Base-by-base conservation (phyloP, 2,888 invertebrate genomes). In the Hetaerina titia region DNA sequence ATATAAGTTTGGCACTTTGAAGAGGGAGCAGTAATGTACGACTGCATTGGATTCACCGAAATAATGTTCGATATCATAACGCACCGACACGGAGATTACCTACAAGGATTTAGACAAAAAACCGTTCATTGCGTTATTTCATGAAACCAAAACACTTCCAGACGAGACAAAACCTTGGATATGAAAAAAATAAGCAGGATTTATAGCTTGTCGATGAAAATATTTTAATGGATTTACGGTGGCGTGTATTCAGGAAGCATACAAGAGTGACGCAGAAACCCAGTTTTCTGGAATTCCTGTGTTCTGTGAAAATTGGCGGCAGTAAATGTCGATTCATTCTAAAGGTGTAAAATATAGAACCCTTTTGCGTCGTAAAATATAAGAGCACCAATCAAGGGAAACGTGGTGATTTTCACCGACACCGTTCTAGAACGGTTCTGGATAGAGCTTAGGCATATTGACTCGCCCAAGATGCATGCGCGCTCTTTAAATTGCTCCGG, bases 301-400 rank as follows among this genome's bases (percentile, higher is more conserved):
- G 8, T 25, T 11, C 25, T 9, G 31, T 31, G 31, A 11, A 81
- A 31, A 81, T 81, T 81, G 81, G 22, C 8, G 81, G 31, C 81
- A 81, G 13, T 31, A 31, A 81, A 31, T 11, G 25, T 81, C 31
- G 81, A 81, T 81, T 81, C 81, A 81, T 81, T 81, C 31, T 81
- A 25, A 81, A 81, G 81, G 81, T 31, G 81, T 31, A 81, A 81
- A 81, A 81, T 81, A 81, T 81, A 81, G 31, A 25, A 11, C 81
- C 81, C 31, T 31, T 31, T 31, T 31, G 31, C 81, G n/a, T 81
- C 81, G 31, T 81, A 81, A 81, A 81, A 31, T 25, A 25, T 81
- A 81, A 81, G 11, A 15, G 31, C 81, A 22, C 81, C 81, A n/a
- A 81, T 81, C 81, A 81, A 4, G 25, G 13, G 6, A 15, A 81